These are phyloP conservation scores for Pipistrellus kuhlii DNA, from an alignment of 2,797 vertebrate species.

Conservation along the genomic window DNA sequence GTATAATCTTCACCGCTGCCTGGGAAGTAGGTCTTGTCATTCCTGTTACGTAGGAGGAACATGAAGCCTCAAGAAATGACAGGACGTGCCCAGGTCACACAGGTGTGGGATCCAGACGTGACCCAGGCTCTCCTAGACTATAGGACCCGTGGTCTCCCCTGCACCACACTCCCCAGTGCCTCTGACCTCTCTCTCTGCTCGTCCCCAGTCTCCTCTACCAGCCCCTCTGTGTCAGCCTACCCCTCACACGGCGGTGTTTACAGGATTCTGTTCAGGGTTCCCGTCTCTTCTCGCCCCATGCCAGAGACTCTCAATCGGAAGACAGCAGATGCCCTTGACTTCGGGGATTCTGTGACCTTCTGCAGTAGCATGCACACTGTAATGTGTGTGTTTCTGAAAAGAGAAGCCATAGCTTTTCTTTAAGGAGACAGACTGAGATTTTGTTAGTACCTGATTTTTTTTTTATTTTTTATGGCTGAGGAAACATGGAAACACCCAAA, in stretches of 20 bases:
- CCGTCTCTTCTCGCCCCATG: background rate
- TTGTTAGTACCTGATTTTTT: background rate
- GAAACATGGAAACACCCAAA: background rate
- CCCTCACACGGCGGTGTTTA: background rate
- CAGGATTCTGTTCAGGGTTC: background rate
- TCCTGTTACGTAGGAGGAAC: constrained; percentile 30
- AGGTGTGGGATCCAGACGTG: background rate
- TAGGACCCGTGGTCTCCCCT: background rate
- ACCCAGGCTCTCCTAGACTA: background rate
- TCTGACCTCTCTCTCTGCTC: background rate
- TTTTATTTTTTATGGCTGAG: background rate
- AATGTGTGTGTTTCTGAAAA: background rate
- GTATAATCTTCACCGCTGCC: background rate
- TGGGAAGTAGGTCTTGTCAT: constrained; percentile 54
- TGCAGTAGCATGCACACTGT: background rate
- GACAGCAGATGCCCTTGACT: background rate
- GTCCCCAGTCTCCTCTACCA: too few species aligned
- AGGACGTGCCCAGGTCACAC: background rate
- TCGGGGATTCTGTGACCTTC: background rate
- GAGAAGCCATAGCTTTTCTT: background rate
- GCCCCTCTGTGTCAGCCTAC: background rate
- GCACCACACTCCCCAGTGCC: background rate
- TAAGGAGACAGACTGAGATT: constrained; percentile 32
- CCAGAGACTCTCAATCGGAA: background rate
- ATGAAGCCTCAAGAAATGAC: constrained; percentile 37